Conservation (phyloP, 2,888 invertebrate genomes). For the Agrochola lota region DNA sequence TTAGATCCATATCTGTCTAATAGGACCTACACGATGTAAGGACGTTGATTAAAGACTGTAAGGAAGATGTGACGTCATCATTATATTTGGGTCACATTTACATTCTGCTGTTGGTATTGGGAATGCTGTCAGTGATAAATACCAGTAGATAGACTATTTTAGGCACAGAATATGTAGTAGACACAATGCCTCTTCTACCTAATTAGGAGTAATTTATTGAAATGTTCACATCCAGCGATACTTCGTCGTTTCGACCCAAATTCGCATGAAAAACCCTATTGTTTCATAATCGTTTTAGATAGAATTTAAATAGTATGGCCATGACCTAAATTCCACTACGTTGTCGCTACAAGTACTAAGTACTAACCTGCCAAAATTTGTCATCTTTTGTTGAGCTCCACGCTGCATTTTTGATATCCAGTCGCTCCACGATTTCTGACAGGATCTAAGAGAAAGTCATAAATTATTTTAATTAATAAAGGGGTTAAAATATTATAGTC, state of each 20-base stretch:
- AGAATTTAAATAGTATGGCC: not conserved
- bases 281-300: not conserved
- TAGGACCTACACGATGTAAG: slow-evolving; percentile 42
- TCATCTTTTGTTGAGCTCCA: slow-evolving; percentile 90
- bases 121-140: slow-evolving; percentile 9
- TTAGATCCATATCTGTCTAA: slow-evolving; percentile 60
- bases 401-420: slow-evolving; percentile 89
- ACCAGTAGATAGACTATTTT: slow-evolving; percentile 5
- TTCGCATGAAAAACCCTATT: not conserved
- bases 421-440: slow-evolving; percentile 87
- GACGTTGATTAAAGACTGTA: slow-evolving; percentile 13
- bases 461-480: slow-evolving; percentile 20
- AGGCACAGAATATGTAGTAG: not conserved
- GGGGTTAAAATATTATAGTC: slow-evolving; percentile 26
- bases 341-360: not conserved
- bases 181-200: not conserved
- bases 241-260: not conserved
- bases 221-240: not conserved
- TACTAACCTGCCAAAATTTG: slow-evolving; percentile 86
- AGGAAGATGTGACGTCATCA: slow-evolving; percentile 7
- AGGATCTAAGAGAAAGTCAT: slow-evolving; percentile 80
- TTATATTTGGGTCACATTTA: slow-evolving; percentile 27
- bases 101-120: not conserved
- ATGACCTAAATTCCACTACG: not conserved
- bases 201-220: slow-evolving; percentile 27